These are phyloP conservation scores for Philhelius pedissequus DNA, from an alignment of 2,888 invertebrate species.

Conservation along the genomic window DNA sequence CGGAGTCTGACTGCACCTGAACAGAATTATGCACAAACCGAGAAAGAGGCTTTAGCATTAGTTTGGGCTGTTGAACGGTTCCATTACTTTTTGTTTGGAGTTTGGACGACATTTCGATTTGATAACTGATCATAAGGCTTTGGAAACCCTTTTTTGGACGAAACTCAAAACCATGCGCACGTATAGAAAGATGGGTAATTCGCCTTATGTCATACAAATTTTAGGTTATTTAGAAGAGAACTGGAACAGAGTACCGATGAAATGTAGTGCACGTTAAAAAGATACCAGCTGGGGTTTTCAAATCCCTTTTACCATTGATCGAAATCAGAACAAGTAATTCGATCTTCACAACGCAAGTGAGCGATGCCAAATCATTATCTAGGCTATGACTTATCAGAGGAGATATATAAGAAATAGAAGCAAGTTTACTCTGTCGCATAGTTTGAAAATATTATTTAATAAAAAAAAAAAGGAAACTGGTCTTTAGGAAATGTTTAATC, in stretches of 20 bases:
- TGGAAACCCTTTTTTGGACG: neutral
- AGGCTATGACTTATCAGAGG: neutral
- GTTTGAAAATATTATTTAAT: too few species aligned
- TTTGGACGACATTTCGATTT: conserved; percentile 58
- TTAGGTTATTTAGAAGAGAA: conserved; percentile 23
- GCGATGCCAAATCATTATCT: neutral
- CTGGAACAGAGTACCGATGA: neutral
- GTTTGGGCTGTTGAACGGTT: neutral
- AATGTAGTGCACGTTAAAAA: neutral
- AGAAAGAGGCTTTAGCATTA: conserved; percentile 69
- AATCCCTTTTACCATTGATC: neutral
- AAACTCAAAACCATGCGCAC: conserved; percentile 46
- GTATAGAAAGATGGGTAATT: conserved; percentile 70
- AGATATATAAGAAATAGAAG: too few species aligned
- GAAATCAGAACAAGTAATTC: neutral
- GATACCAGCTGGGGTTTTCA: neutral
- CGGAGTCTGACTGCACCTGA: conserved; percentile 74
- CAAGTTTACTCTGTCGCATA: too few species aligned
- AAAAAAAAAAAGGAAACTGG: too few species aligned
- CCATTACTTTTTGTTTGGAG: conserved; percentile 49
- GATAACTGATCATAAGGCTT: conserved; percentile 36
- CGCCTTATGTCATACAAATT: conserved; percentile 64
- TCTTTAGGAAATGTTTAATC: too few species aligned
- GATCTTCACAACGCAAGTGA: neutral
- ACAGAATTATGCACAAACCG: conserved; percentile 70